These are phyloP conservation scores for Cynocephalus volans DNA, from an alignment of 2,113 vertebrate species.

Conservation along the genomic window DNA sequence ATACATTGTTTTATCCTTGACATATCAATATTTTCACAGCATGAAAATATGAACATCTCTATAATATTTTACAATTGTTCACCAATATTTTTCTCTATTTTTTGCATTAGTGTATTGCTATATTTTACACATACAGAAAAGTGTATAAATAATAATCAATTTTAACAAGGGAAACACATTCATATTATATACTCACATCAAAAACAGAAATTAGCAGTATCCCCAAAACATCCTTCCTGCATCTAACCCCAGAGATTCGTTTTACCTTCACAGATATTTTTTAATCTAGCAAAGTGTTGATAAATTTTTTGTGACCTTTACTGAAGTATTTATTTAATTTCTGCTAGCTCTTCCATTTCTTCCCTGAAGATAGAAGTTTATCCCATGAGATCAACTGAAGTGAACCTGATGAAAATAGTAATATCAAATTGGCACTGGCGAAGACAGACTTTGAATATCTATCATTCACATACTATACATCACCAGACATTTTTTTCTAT, in stretches of 20 bases:
- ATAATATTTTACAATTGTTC: background rate
- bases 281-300: slow-evolving; percentile 54
- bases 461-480: background rate
- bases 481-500: background rate
- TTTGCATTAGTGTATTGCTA: background rate
- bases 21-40: slow-evolving; percentile 1
- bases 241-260: slow-evolving; percentile 32
- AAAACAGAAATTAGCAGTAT: background rate
- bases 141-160: background rate
- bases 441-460: background rate
- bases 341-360: slow-evolving; percentile 7
- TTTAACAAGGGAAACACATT: background rate
- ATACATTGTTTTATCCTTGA: background rate
- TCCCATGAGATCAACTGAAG: slow-evolving; percentile 19
- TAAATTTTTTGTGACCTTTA: slow-evolving; percentile 66
- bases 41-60: background rate
- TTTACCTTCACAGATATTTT: slow-evolving; percentile 46
- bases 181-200: background rate
- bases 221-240: background rate
- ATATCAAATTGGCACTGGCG: background rate
- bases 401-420: background rate
- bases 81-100: background rate
- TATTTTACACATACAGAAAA: background rate
- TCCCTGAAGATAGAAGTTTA: slow-evolving; percentile 32
- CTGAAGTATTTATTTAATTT: slow-evolving; percentile 64